Conservation (phyloP, 1,140 invertebrate species). For the Drosophila ananassae region DNA sequence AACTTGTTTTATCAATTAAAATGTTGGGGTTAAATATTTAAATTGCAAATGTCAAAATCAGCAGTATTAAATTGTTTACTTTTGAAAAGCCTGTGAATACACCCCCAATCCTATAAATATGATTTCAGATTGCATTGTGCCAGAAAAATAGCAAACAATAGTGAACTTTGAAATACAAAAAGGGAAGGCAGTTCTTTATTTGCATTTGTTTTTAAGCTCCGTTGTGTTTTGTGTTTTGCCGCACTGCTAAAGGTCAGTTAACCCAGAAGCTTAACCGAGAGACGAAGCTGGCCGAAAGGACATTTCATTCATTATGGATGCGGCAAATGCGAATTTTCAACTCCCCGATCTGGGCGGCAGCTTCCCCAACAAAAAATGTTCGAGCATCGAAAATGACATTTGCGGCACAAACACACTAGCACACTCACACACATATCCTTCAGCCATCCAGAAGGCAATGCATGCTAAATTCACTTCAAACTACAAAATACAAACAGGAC, state of each 20-base stretch:
- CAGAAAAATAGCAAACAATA: constrained; percentile 2
- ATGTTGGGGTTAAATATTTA: constrained; percentile 60
- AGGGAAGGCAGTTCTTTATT: constrained; percentile 25
- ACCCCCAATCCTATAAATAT: constrained; percentile 17
- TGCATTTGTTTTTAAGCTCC: constrained; percentile 30
- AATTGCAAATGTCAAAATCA: constrained; percentile 29
- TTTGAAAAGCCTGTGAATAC: constrained; percentile 1
- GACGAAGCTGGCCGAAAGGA: constrained; percentile 34
- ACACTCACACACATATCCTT: constrained; percentile 43
- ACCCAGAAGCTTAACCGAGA: constrained; percentile 56
- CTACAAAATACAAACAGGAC: constrained; percentile 16
- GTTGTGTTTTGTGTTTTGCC: constrained; percentile 15
- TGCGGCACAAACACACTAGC: constrained; percentile 41
- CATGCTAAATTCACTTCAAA: constrained; percentile 68
- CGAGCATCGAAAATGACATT: constrained; percentile 68
- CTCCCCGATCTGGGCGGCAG: constrained; percentile 34
- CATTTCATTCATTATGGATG: constrained; percentile 68
- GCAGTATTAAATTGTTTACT: constrained; percentile 42
- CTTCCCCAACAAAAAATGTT: constrained; percentile 35
- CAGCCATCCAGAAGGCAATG: constrained; percentile 44
- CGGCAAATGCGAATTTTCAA: constrained; percentile 61
- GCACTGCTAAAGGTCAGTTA: constrained; percentile 69
- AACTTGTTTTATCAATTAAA: constrained; percentile 46
- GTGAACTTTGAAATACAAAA: constrained; percentile 1
- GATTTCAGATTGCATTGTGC: constrained; percentile 23